Base-by-base conservation (phyloP, 2,888 invertebrate genomes). In the Lochmaea crataegi region DNA sequence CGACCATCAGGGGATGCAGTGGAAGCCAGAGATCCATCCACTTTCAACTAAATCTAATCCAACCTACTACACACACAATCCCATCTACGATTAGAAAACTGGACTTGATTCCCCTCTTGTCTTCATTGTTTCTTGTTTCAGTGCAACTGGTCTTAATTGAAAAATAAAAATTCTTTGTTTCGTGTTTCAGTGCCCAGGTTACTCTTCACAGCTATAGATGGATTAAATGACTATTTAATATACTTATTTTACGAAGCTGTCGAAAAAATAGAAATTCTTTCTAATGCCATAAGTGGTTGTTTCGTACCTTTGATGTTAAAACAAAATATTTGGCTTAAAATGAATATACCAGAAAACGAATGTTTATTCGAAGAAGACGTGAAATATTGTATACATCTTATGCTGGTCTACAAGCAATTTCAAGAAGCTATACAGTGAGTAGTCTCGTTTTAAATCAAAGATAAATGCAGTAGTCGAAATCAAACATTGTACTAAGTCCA, bases 361-460 rank as follows among this genome's bases (percentile, higher is more conserved):
- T 63, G 57, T 42, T 41, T 66, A 12, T 16, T 18, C 14, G 42
- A 22, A 11, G 42, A 51, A 18, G 71, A 71, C 22, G 10, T 71
- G 6, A 66, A 67, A 22, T 67, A 71, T 12, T 61, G 53, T 45
- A 61, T 57, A 32, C 32, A 53, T 66, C 60, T 67, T 18, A n/a
- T 71, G 5, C 3, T 66, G 48, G 61, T 71, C 10, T 67, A 71
- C 16, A 63, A 67, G 41, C 61, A 61, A 16, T 67, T 65, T 18
- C 32, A 51, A 60, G 66, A 66, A 51, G 53, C 41, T n/a, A 53
- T 64, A 56, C 26, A 66, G 71, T 66, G 56, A 53, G 22, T 61
- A 66, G 32, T 9, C n/a, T n/a, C 5, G 9, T 42, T 53, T 64
- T 56, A 6, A 18, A 53, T 7, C 32, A 45, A 12, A 4, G 5